Conservation (phyloP, 1,140 invertebrate species). For the Platorchestia sp. region DNA sequence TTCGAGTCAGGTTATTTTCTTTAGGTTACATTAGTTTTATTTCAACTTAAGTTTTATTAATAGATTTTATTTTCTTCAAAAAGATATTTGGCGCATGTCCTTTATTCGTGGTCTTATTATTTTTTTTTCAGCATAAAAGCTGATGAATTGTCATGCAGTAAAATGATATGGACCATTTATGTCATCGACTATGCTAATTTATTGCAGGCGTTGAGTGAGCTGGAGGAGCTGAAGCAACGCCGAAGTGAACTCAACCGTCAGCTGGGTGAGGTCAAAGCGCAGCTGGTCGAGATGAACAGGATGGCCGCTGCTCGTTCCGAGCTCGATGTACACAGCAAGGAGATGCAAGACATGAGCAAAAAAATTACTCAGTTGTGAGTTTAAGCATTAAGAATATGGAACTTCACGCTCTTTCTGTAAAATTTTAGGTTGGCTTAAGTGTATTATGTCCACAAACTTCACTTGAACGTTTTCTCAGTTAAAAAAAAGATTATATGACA, state of each 20-base stretch:
- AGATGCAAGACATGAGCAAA: not conserved
- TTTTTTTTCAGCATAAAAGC: not conserved
- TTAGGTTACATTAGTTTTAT: no score
- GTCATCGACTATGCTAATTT: not conserved
- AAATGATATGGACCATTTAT: no score
- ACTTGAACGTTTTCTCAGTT: not conserved
- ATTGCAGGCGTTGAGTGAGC: not conserved
- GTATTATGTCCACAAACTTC: not conserved
- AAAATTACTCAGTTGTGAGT: slow-evolving; percentile 50
- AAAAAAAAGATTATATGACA: no score
- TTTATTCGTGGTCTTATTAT: no score
- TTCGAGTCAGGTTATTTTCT: no score
- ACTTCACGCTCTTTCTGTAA: not conserved
- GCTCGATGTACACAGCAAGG: slow-evolving; percentile 23
- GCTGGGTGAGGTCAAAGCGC: slow-evolving; percentile 19
- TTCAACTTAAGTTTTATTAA: no score
- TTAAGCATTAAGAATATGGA: not conserved
- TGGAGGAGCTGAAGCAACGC: not conserved
- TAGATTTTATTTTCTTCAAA: no score
- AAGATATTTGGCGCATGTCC: no score
- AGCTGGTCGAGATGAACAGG: slow-evolving; percentile 41
- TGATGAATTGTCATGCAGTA: not conserved
- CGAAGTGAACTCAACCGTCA: not conserved
- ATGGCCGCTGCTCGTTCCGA: slow-evolving; percentile 41
- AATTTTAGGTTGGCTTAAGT: not conserved